phyloP scores from a whole-genome alignment of 2,113 vertebrate species.

The Petaurus breviceps region DNA sequence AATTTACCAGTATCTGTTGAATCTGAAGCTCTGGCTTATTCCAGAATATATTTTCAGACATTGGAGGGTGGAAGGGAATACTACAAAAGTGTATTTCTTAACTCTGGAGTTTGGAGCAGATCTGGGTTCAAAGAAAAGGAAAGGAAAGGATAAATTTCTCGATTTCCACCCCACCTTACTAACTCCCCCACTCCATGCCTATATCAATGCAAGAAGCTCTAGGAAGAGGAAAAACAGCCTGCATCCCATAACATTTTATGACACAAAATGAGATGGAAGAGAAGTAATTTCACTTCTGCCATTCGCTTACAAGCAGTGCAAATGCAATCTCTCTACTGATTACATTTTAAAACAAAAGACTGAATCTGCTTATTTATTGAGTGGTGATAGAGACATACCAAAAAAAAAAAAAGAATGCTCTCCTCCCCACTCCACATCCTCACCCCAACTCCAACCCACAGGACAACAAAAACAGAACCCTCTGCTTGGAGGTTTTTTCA shows the following conservation, averaged over 20 bases:
- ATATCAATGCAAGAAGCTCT: constrained; percentile 66
- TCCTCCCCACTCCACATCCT: background rate
- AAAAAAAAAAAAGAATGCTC: constrained; percentile 53
- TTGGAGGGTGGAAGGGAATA: constrained; percentile 41
- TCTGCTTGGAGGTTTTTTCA: constrained; percentile 58
- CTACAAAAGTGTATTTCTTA: constrained; percentile 47
- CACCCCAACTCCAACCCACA: background rate
- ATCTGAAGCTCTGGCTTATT: constrained; percentile 69
- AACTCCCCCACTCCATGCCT: constrained; percentile 18
- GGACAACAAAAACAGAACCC: constrained; percentile 68
- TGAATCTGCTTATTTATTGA: constrained; percentile 81
- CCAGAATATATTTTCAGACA: constrained; percentile 9
- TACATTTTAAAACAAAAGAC: constrained; percentile 82
- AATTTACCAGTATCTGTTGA: rapidly evolving
- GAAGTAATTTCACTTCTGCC: constrained; percentile 80
- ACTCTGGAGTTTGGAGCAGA: constrained; percentile 63
- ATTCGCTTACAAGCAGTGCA: constrained; percentile 80
- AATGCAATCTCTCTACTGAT: constrained; percentile 82
- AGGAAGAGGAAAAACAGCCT: constrained; percentile 73
- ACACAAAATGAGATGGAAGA: constrained; percentile 79
- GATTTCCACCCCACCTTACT: background rate
- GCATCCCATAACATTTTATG: constrained; percentile 80
- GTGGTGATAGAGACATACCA: constrained; percentile 64
- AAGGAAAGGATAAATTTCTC: constrained; percentile 34
- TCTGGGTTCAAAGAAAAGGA: constrained; percentile 73